Evolutionary conservation across 2,888 invertebrate species (phyloP).

Genomic region (Caenorhabditis sinica): DNA sequence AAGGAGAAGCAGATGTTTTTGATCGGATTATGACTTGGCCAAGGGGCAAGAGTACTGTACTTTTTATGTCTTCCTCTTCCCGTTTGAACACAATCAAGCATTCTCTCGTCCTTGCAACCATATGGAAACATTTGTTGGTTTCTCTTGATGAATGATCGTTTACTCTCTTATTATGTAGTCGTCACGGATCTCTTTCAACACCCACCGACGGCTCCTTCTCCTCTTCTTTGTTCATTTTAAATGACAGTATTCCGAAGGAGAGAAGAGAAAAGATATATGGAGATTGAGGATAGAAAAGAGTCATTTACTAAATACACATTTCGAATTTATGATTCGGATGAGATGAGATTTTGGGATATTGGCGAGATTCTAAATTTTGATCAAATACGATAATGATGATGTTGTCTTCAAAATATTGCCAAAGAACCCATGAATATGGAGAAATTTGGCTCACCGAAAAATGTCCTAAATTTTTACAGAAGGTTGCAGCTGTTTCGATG

Average conservation of each 20-base stretch:
- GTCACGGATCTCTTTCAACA: slow-evolving; percentile 39
- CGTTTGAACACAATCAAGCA: slow-evolving; percentile 14
- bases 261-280: not conserved
- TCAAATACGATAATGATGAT: not conserved
- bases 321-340: slow-evolving; percentile 10
- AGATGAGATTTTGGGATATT: not conserved
- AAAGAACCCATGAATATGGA: no score
- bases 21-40: slow-evolving; percentile 46
- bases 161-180: slow-evolving; percentile 47
- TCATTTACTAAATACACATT: slow-evolving; percentile 54
- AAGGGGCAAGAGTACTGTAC: not conserved
- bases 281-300: not conserved
- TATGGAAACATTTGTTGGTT: slow-evolving; percentile 60
- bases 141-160: slow-evolving; percentile 48
- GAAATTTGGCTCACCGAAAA: no score
- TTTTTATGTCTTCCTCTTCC: not conserved
- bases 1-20: slow-evolving; percentile 54
- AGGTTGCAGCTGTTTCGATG: no score
- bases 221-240: slow-evolving; percentile 44
- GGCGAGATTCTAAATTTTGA: not conserved
- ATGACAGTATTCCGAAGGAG: slow-evolving; percentile 43
- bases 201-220: slow-evolving; percentile 4
- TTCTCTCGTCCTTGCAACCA: slow-evolving; percentile 51
- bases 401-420: not conserved
- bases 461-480: no score